phyloP scores from a whole-genome alignment of 1,140 invertebrate species.

The Zaprionus nigranus region DNA sequence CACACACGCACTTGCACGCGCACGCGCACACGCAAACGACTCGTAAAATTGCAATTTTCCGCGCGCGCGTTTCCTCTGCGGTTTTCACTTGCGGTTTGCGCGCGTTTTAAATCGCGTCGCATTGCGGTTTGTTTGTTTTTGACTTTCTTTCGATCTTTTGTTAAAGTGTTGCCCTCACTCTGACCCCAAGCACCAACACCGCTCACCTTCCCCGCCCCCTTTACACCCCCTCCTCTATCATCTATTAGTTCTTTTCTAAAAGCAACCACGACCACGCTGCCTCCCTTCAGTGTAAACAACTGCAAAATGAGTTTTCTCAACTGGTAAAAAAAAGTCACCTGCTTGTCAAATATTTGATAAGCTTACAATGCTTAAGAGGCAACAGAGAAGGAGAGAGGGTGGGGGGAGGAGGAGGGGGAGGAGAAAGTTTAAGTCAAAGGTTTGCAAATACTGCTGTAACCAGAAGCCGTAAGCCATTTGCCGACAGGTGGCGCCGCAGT shows the following conservation, averaged over 20 bases:
- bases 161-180: background rate
- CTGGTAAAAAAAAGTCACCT: conserved; percentile 33
- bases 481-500: conserved; percentile 44
- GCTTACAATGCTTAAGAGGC: background rate
- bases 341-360: conserved; percentile 38
- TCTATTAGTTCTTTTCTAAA: background rate
- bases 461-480: conserved; percentile 15
- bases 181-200: background rate
- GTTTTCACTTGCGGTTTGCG: conserved; percentile 13
- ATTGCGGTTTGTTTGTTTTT: conserved; percentile 8
- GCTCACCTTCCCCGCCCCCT: background rate
- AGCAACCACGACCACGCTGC: background rate
- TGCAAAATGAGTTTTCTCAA: conserved; percentile 26
- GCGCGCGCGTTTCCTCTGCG: conserved; percentile 15
- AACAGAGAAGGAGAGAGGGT: background rate
- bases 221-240: background rate
- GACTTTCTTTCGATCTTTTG: background rate
- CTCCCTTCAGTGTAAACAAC: background rate
- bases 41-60: background rate
- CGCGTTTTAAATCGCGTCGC: conserved; percentile 13
- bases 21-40: conserved; percentile 5
- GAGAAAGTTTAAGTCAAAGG: conserved; percentile 12
- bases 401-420: background rate
- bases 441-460: conserved; percentile 15
- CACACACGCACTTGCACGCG: conserved; percentile 24